Conservation (phyloP, 1,140 invertebrate species). For the Drosophila jambulina region DNA sequence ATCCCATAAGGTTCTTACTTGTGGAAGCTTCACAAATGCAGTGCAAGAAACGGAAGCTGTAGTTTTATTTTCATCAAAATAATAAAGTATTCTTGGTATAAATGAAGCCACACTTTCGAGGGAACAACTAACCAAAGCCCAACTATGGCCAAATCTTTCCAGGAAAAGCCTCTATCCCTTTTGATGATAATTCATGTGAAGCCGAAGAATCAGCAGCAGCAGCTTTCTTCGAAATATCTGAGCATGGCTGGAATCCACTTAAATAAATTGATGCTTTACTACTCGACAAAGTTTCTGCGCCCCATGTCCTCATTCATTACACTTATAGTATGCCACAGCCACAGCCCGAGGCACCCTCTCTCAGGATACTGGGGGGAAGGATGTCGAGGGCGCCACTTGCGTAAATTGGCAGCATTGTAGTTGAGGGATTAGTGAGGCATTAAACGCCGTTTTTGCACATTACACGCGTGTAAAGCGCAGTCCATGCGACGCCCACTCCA, state of each 20-base stretch:
- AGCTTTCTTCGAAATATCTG: constrained; percentile 47
- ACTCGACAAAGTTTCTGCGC: constrained; percentile 58
- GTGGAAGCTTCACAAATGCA: not conserved
- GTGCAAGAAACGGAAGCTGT: not conserved
- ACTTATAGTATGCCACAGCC: constrained; percentile 49
- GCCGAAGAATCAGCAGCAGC: constrained; percentile 4
- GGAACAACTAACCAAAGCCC: not conserved
- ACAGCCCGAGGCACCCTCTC: constrained; percentile 25
- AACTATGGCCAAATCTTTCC: constrained; percentile 8
- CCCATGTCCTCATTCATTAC: constrained; percentile 57
- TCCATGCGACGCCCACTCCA: constrained; percentile 54
- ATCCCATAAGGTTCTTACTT: constrained; percentile 1
- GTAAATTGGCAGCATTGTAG: constrained; percentile 83
- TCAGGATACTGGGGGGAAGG: not conserved
- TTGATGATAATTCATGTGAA: constrained; percentile 31
- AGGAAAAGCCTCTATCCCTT: constrained; percentile 1
- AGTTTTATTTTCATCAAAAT: no score
- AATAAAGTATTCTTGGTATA: not conserved
- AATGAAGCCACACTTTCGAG: not conserved
- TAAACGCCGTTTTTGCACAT: constrained; percentile 83
- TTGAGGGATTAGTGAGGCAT: constrained; percentile 82
- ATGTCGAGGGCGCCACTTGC: constrained; percentile 63
- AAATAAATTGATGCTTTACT: constrained; percentile 79
- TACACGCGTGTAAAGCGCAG: constrained; percentile 82
- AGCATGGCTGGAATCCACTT: constrained; percentile 69